Conservation (phyloP, 1,140 invertebrate genomes). For the Pachypsylla venusta region DNA sequence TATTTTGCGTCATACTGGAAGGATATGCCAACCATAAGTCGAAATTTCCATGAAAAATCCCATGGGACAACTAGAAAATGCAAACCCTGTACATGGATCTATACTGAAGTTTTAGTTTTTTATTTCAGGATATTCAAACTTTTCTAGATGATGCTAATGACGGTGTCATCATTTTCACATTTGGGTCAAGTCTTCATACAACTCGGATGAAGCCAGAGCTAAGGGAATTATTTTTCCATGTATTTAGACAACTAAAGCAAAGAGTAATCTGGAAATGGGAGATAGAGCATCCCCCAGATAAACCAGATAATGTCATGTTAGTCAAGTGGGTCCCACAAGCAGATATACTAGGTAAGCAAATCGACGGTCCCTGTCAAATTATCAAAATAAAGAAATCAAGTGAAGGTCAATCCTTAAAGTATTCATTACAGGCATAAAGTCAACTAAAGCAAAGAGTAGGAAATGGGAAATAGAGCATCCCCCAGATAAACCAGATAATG, state of each 20-base stretch:
- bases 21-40: too few species aligned
- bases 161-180: slow-evolving; percentile 44
- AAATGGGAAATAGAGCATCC: slow-evolving; percentile 43
- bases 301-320: slow-evolving; percentile 17
- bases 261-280: slow-evolving; percentile 59
- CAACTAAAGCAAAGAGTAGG: too few species aligned
- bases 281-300: slow-evolving; percentile 22
- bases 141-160: slow-evolving; percentile 39
- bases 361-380: too few species aligned
- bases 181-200: slow-evolving; percentile 39
- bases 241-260: slow-evolving; percentile 27
- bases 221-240: slow-evolving; percentile 22
- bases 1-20: too few species aligned
- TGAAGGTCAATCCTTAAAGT: too few species aligned
- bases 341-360: slow-evolving; percentile 21
- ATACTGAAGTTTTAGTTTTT: too few species aligned
- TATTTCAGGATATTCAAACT: slow-evolving; percentile 34
- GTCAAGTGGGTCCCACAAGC: slow-evolving; percentile 20
- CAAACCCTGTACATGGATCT: too few species aligned
- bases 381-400: too few species aligned
- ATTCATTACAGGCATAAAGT: too few species aligned
- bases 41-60: too few species aligned
- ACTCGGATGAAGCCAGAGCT: slow-evolving; percentile 36
- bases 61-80: too few species aligned
- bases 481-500: slow-evolving; percentile 15